Conservation (phyloP, 1,140 invertebrate species). For the Ylistrum balloti region DNA sequence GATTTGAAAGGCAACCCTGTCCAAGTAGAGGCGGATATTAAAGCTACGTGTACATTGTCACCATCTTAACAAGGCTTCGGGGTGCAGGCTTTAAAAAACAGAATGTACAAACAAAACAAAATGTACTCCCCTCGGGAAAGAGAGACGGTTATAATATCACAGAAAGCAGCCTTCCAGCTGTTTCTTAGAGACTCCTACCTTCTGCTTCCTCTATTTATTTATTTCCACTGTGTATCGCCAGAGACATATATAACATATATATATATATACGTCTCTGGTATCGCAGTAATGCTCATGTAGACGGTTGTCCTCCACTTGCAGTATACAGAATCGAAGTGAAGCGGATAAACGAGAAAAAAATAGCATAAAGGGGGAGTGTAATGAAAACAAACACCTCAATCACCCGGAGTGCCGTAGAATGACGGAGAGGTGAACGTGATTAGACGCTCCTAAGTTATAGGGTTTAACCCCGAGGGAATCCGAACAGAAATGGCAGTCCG, state of each 20-base stretch:
- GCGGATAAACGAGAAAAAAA: constrained; percentile 27
- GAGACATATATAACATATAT: background rate
- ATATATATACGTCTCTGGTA: too few relatives aligned
- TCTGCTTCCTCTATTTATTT: too few relatives aligned
- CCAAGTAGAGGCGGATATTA: too few relatives aligned
- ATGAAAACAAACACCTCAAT: constrained; percentile 39
- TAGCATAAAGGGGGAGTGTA: background rate
- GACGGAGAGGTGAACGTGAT: constrained; percentile 37
- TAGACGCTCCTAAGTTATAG: constrained; percentile 38
- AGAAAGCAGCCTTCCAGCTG: too few relatives aligned
- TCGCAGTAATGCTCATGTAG: background rate
- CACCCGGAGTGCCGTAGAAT: background rate
- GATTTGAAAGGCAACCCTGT: too few relatives aligned
- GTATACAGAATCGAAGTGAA: background rate
- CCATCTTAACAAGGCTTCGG: too few relatives aligned
- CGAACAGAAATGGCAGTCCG: background rate
- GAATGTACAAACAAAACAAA: background rate
- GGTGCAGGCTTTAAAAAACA: too few relatives aligned
- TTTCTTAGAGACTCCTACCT: too few relatives aligned
- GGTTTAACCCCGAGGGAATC: constrained; percentile 16
- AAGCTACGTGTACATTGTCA: too few relatives aligned
- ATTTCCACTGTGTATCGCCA: too few relatives aligned
- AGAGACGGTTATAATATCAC: background rate
- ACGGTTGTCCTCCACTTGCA: background rate
- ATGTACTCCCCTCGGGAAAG: background rate